Conservation (phyloP, 2,113 vertebrate species). For the Lophotis ruficrista region DNA sequence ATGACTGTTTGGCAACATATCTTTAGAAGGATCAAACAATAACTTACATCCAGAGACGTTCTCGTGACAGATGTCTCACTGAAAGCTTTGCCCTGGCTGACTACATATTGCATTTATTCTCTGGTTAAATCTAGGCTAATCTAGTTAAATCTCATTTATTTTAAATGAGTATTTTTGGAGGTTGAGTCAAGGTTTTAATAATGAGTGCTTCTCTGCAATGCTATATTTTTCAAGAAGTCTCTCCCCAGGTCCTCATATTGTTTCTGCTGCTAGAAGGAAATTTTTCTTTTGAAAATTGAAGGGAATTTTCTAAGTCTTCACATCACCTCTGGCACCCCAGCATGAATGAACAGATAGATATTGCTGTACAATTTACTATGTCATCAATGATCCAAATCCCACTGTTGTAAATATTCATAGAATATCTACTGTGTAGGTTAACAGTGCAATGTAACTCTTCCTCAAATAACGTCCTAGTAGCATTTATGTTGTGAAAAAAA, state of each 20-base stretch:
- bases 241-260: fast-evolving
- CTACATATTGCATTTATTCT: not conserved
- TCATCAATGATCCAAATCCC: not conserved
- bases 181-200: not conserved
- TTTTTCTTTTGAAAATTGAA: not conserved
- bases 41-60: not conserved
- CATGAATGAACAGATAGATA: not conserved
- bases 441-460: not conserved
- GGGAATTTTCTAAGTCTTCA: not conserved
- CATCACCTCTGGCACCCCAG: not conserved
- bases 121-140: not conserved
- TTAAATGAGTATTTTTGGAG: not conserved
- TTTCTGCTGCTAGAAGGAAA: not conserved
- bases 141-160: not conserved
- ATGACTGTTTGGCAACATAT: not conserved
- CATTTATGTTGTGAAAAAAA: not conserved
- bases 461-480: not conserved
- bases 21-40: slow-evolving; percentile 11
- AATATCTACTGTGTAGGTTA: not conserved
- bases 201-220: not conserved
- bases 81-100: not conserved
- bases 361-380: not conserved
- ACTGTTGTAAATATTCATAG: not conserved
- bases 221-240: not conserved
- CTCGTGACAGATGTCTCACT: not conserved